Evolutionary conservation across 2,797 vertebrate genomes (phyloP), one percentile per base, ranked within the genome.

Genomic region (Vultur gryphus): DNA sequence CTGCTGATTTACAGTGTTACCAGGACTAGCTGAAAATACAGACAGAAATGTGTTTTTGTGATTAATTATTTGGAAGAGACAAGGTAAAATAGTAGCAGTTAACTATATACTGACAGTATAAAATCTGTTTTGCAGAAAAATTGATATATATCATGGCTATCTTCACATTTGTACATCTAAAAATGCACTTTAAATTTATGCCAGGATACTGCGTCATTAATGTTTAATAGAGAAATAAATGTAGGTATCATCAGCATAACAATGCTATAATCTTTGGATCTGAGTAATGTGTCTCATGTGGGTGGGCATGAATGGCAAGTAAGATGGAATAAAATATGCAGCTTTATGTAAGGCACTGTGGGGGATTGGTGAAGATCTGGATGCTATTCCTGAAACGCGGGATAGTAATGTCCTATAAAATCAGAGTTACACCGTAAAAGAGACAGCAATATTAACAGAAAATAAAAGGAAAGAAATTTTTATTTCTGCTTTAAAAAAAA

Each of bases 211-310:
- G 67, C 72, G 59, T 94, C 94, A 70, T 96, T 94, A 85, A 76
- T 87, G 44, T 93, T 97, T 95, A 95, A 93, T 70, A 70, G 71
- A 44, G 75, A 95, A 95, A 94, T 96, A 96, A 95, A 96, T 84
- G 87, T 93, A 75, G 65, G 67, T 92, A 70, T 94, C 94, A 94
- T 95, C 93, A 95, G 46, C 87, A 88, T 94, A 95, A 90, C 84
- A 97, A 92, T 88, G 90, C 76, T 94, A 57, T 92, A 87, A 90
- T 96, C 83, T 94, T 93, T 84, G 81, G 37, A 70, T 95, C 44
- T 81, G 80, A 92, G 83, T 95, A 90, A 95, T 93, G 72, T 82
- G 65, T 89, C 94, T 89, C 80, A 3, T 90, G 81, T 94, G 95
- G 71, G 84, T 89, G 91, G 95, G 58, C 93, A 92, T 82, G 86